phyloP scores from a whole-genome alignment of 2,113 vertebrate species.

The Tragelaphus imberbis region DNA sequence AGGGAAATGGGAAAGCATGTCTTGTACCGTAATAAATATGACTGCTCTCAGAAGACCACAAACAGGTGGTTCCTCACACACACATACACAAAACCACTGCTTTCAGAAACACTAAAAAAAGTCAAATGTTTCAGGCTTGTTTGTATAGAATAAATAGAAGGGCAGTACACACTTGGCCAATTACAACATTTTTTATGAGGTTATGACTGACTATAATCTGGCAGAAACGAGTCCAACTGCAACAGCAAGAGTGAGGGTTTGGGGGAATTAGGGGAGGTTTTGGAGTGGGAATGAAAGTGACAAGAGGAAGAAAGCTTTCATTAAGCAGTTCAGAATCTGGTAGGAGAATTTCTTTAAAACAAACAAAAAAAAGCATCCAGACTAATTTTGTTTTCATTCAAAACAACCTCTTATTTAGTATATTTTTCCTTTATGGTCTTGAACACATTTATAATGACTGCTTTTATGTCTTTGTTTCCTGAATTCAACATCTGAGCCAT shows the following conservation, averaged over 20 bases:
- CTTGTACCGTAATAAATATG: slow-evolving; percentile 66
- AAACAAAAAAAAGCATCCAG: background rate
- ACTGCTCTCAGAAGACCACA: slow-evolving; percentile 70
- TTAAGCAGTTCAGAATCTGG: slow-evolving; percentile 22
- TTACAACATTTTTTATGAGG: slow-evolving; percentile 40
- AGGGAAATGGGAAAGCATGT: slow-evolving; percentile 68
- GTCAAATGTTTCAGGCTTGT: slow-evolving; percentile 59
- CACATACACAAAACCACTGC: background rate
- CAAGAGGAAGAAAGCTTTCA: slow-evolving; percentile 36
- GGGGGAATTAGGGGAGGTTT: slow-evolving; percentile 32
- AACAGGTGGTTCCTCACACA: slow-evolving; percentile 71
- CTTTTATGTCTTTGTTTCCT: background rate
- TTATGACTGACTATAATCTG: slow-evolving; percentile 43
- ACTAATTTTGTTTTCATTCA: slow-evolving; percentile 51
- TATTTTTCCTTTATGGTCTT: background rate
- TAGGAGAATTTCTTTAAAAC: background rate
- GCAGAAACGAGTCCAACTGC: slow-evolving; percentile 52
- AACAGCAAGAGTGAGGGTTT: slow-evolving; percentile 33
- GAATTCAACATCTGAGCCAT: background rate
- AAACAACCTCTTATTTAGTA: background rate
- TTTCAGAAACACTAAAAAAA: slow-evolving; percentile 40
- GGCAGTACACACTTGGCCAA: slow-evolving; percentile 15
- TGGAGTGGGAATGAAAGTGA: slow-evolving; percentile 27
- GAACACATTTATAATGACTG: background rate
- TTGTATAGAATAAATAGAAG: slow-evolving; percentile 57